These are phyloP conservation scores for Furcula furcula DNA, from an alignment of 2,888 invertebrate species.

Conservation along the genomic window DNA sequence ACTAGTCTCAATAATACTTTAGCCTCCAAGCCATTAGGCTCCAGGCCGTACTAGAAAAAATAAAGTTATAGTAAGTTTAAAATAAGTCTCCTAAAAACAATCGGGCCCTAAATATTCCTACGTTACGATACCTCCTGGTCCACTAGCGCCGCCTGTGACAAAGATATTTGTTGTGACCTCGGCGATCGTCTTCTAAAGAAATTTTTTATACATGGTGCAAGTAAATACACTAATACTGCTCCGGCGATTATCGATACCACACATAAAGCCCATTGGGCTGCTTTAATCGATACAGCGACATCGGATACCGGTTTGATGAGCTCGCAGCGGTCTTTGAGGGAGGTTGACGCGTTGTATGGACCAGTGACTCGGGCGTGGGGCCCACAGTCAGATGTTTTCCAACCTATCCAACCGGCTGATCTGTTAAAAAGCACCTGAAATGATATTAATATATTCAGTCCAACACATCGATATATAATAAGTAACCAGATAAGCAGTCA, in stretches of 20 bases:
- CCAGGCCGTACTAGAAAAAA: too few relatives aligned
- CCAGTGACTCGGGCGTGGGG: constrained; percentile 59
- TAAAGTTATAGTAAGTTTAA: too few relatives aligned
- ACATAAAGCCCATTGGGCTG: constrained; percentile 66
- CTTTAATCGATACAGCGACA: constrained; percentile 54
- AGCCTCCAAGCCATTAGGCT: too few relatives aligned
- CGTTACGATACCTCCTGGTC: constrained; percentile 43
- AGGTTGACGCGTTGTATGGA: constrained; percentile 52
- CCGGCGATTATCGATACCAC: constrained; percentile 58
- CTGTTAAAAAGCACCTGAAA: constrained; percentile 73
- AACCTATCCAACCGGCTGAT: constrained; percentile 71
- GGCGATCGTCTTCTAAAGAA: constrained; percentile 43
- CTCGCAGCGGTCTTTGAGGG: constrained; percentile 45
- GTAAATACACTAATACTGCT: constrained; percentile 53
- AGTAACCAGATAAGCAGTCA: too few relatives aligned
- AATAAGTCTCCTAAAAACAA: too few relatives aligned
- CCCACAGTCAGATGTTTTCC: constrained; percentile 66
- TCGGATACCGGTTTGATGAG: constrained; percentile 40
- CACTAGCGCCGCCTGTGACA: constrained; percentile 64
- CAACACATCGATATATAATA: too few relatives aligned
- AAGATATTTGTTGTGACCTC: constrained; percentile 52
- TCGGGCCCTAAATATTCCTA: neutral
- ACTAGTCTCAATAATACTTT: too few relatives aligned
- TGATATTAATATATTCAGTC: too few relatives aligned
- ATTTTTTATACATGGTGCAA: constrained; percentile 61